Evolutionary conservation across 2,888 invertebrate genomes (phyloP).

Genomic region (Aproaerema taeniolella): DNA sequence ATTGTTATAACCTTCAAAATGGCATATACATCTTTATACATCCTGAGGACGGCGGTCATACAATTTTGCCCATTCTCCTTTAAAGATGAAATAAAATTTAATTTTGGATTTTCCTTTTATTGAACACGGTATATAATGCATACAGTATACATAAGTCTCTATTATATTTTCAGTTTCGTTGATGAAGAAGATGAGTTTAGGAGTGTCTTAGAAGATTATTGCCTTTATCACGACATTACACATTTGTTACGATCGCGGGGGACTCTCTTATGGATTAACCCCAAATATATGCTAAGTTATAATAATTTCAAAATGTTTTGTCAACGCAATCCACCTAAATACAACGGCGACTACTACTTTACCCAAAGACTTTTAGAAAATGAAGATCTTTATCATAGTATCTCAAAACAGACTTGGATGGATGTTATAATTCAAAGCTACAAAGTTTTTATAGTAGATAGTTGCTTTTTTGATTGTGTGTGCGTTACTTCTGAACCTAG

Average conservation of each 20-base stretch:
- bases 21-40: too few relatives aligned
- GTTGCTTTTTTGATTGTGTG: slow-evolving; percentile 65
- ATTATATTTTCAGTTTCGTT: not conserved
- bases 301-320: slow-evolving; percentile 54
- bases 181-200: slow-evolving; percentile 44
- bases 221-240: slow-evolving; percentile 56
- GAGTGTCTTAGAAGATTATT: slow-evolving; percentile 54
- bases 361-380: slow-evolving; percentile 42
- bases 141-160: not conserved
- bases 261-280: slow-evolving; percentile 48
- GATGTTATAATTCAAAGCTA: slow-evolving; percentile 80
- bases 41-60: too few relatives aligned
- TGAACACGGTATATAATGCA: too few relatives aligned
- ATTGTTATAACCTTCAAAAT: too few relatives aligned
- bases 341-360: slow-evolving; percentile 48
- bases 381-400: slow-evolving; percentile 41
- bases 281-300: slow-evolving; percentile 55
- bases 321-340: slow-evolving; percentile 44
- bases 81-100: too few relatives aligned
- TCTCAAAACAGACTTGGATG: slow-evolving; percentile 76
- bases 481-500: slow-evolving; percentile 48
- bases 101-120: too few relatives aligned
- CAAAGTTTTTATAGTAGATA: slow-evolving; percentile 73
- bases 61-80: too few relatives aligned
- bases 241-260: slow-evolving; percentile 50